phyloP scores from a whole-genome alignment of 2,888 invertebrate species.

The Cephus nigrinus region DNA sequence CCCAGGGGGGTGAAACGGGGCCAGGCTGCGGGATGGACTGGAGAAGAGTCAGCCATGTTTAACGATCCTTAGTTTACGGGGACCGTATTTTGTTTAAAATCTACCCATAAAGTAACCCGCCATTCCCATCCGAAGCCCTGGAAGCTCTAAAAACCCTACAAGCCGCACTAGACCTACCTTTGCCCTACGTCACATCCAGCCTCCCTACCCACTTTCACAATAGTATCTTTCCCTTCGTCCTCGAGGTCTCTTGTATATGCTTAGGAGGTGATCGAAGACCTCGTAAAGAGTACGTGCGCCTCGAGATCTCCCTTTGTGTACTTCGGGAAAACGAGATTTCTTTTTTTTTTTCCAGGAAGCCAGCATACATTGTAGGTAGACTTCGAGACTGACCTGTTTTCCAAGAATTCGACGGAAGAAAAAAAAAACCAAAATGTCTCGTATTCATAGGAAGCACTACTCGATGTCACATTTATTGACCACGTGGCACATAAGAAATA shows the following conservation, averaged over 20 bases:
- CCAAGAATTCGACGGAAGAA: not conserved
- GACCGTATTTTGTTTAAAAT: slow-evolving; percentile 58
- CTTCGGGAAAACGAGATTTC: not conserved
- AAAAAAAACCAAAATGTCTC: not conserved
- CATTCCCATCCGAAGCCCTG: slow-evolving; percentile 1
- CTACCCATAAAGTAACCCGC: slow-evolving; percentile 45
- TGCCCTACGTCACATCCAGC: not conserved
- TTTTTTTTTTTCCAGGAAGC: not conserved
- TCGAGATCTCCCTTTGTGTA: not conserved
- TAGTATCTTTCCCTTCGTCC: not conserved
- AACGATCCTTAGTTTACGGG: slow-evolving; percentile 54
- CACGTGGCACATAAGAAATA: not conserved
- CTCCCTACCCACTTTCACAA: not conserved
- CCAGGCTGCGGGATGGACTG: slow-evolving; percentile 10
- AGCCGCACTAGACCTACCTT: not conserved
- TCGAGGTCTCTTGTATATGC: not conserved
- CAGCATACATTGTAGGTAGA: not conserved
- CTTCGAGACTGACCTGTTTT: not conserved
- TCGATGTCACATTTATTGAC: not conserved
- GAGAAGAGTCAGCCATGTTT: slow-evolving; percentile 38
- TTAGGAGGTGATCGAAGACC: not conserved
- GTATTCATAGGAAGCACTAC: not conserved
- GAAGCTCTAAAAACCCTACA: not conserved
- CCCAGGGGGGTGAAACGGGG: not conserved
- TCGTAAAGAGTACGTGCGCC: not conserved